A percentile compares a stretch with the other conserved stretches of the same genome.
Conservation (phyloP, 1,140 invertebrate species). For the Drosophila ficusphila region DNA sequence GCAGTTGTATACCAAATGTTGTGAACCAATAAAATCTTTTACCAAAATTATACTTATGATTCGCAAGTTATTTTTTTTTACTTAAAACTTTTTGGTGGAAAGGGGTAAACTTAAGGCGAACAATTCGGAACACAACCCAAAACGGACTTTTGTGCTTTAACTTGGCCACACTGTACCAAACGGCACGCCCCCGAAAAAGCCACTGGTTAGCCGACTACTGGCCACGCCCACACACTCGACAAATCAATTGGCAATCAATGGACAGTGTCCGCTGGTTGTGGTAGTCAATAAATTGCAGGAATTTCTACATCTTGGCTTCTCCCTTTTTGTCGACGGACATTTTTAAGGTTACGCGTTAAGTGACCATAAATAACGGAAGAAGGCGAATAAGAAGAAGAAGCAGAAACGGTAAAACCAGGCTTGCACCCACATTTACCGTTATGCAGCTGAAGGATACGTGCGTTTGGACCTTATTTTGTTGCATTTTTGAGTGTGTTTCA, state of each 20-base stretch:
- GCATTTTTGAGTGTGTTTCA: neutral
- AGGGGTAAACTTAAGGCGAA: constrained; percentile 2
- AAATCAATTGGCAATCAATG: constrained; percentile 75
- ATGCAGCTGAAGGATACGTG: neutral
- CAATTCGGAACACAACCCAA: neutral
- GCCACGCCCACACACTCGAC: constrained; percentile 26
- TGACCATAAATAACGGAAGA: constrained; percentile 42
- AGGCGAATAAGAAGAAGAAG: neutral
- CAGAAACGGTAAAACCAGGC: too few species aligned
- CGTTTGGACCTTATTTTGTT: neutral
- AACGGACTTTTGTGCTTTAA: constrained; percentile 9
- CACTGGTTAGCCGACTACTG: neutral
- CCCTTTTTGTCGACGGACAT: neutral
- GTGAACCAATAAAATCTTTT: too few species aligned
- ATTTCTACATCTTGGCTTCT: neutral
- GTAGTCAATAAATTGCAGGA: constrained; percentile 40
- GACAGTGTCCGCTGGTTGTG: constrained; percentile 31
- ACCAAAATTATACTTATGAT: neutral
- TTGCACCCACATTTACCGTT: constrained; percentile 24
- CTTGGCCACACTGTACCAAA: constrained; percentile 15
- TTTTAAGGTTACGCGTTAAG: constrained; percentile 48
- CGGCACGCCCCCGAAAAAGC: constrained; percentile 22
- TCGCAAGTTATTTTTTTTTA: neutral
- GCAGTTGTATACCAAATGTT: too few species aligned
- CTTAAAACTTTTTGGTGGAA: too few species aligned